Conservation (phyloP, 2,113 vertebrate genomes). For the Pelvicachromis taeniatus region DNA sequence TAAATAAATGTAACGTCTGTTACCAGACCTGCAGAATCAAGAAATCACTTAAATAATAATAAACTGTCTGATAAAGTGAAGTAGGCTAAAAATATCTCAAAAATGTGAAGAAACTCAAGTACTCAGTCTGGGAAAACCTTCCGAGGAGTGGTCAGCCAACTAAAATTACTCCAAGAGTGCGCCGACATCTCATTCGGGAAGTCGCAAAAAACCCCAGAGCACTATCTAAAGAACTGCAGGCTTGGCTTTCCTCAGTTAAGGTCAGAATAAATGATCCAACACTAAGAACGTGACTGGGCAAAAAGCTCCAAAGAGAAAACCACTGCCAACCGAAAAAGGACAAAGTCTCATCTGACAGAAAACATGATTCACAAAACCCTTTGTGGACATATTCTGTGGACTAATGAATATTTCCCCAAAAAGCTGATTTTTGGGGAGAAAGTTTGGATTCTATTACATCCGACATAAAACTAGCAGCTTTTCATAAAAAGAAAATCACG, state of each 20-base stretch:
- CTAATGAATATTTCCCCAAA: background rate
- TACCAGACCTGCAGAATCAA: background rate
- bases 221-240: background rate
- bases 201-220: background rate
- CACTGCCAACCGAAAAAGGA: no score
- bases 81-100: background rate
- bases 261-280: background rate
- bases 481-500: background rate
- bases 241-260: background rate
- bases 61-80: background rate
- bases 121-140: background rate
- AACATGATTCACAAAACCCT: background rate
- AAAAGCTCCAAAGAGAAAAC: background rate
- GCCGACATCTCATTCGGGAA: fast-evolving
- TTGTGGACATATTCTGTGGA: background rate
- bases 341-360: background rate
- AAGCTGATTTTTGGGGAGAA: background rate
- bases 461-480: background rate
- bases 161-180: fast-evolving
- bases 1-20: background rate
- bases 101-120: background rate
- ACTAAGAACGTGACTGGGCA: background rate
- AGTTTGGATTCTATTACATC: background rate
- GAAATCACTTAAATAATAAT: background rate
- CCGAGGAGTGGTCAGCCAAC: background rate